Evolutionary conservation across 2,797 vertebrate species (phyloP).

Genomic region (Hylomyscus alleni): DNA sequence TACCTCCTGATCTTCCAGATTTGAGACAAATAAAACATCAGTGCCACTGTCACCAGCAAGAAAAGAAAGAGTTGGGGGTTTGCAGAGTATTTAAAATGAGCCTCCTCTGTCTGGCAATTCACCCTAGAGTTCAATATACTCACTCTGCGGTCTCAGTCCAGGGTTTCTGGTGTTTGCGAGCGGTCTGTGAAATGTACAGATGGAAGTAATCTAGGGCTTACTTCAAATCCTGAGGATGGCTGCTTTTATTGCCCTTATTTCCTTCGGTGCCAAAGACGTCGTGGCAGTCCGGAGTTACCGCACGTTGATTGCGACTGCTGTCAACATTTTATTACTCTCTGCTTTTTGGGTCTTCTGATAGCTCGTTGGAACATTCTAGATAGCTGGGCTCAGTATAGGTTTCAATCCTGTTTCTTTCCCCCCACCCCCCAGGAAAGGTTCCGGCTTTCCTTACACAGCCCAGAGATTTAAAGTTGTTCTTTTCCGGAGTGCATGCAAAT

Average conservation of each 20-base stretch:
- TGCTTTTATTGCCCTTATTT: conserved; percentile 67
- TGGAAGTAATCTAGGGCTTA: conserved; percentile 64
- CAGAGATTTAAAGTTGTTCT: conserved; percentile 67
- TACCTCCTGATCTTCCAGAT: background rate
- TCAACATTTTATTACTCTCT: conserved; percentile 73
- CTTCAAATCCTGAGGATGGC: conserved; percentile 72
- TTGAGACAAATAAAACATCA: conserved; percentile 60
- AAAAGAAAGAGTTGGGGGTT: background rate
- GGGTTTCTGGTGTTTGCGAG: conserved; percentile 75
- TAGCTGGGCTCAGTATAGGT: conserved; percentile 69
- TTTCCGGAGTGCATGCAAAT: conserved; percentile 77
- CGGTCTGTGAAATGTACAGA: conserved; percentile 61
- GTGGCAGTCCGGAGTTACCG: conserved; percentile 63
- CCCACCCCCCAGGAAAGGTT: conserved; percentile 63
- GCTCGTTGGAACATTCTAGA: conserved; percentile 68
- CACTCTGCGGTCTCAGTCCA: conserved; percentile 75
- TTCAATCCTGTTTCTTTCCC: conserved; percentile 61
- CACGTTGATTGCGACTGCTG: conserved; percentile 8
- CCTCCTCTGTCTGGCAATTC: background rate
- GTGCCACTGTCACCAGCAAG: background rate
- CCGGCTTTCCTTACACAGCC: conserved; percentile 70
- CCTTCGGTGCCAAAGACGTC: conserved; percentile 75
- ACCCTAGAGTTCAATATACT: conserved; percentile 80
- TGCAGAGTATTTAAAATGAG: conserved; percentile 55
- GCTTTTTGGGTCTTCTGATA: conserved; percentile 75